Base-by-base conservation (phyloP, 2,797 vertebrate species). In the Chaunax sp. region DNA sequence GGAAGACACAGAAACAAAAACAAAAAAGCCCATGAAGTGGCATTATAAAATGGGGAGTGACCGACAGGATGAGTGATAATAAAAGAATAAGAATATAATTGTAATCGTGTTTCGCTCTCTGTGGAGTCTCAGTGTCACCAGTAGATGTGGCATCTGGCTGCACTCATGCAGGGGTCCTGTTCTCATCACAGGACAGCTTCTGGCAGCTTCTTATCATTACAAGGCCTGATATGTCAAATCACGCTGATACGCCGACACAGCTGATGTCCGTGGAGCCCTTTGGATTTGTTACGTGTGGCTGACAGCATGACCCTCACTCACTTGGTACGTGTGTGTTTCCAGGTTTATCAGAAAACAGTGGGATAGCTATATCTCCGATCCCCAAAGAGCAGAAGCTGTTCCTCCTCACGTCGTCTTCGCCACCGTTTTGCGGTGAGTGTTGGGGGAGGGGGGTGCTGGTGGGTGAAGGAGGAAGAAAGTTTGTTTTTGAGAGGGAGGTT, bases 361-460 rank as follows among this genome's bases (percentile, higher is more conserved):
- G 95, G 37, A 70, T 96, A 72, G 74, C 82, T n/a, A 59, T 86
- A 45, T 91, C 87, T 71, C 93, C 92, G 0, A 51, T 95, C 28
- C 95, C 96, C 28, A 88, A 75, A 75, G 93, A 96, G 86, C 92
- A 95, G 72, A 95, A 88, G 65, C 76, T 97, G 2, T 99, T 95
- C 83, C 90, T 98, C 64, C 76, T 93, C 70, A 98, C 97, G 0
- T 86, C 93, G 3, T 78, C 95, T 28, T 77, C 67, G 1, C 57
- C 90, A 6, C 97, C 97, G 0, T 99, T 94, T 77, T 99, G 97
- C 68, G 88, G 97, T 98, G 85, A 93, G 96, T 68, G 26, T 30
- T 2, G 1, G 25, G 25, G n/a, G 6, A 15, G 56, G 13, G 10
- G 10, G 26, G 20, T 20, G 13, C 4, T 12, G 10, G 20, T 47